These are phyloP conservation scores for Podabrus alpinus DNA, from an alignment of 2,888 invertebrate genomes.

Conservation along the genomic window DNA sequence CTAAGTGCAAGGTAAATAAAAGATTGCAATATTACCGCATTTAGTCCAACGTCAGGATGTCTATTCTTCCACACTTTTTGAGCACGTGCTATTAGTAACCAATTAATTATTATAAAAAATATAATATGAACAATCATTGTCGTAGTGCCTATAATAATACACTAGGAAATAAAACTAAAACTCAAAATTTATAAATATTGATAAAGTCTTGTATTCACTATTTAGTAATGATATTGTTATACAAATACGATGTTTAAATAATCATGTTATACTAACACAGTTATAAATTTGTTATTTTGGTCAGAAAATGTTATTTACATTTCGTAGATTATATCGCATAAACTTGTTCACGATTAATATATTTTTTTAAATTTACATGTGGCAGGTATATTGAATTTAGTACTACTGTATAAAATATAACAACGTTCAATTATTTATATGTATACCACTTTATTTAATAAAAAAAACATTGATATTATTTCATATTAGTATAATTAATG, in stretches of 20 bases:
- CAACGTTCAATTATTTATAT: no score
- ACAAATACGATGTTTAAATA: neutral
- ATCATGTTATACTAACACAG: neutral
- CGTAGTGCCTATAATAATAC: neutral
- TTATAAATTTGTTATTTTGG: neutral
- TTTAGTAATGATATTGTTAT: neutral
- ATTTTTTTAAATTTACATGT: neutral
- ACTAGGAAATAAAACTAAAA: neutral
- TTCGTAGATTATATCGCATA: neutral
- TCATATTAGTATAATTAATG: no score
- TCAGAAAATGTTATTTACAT: neutral
- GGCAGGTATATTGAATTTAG: no score
- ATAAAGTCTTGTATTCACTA: neutral
- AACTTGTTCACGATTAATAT: neutral
- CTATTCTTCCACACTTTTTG: neutral
- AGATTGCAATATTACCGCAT: neutral
- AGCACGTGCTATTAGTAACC: neutral
- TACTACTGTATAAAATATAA: no score
- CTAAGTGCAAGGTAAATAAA: neutral
- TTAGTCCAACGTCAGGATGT: constrained; percentile 8
- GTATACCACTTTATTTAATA: no score
- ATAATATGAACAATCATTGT: neutral
- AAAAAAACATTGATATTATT: no score
- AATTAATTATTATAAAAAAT: neutral
- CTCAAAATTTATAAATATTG: neutral